Percentiles rank a stretch among this genome's conserved stretches.
phyloP scores from a whole-genome alignment of 1,140 invertebrate genomes.

The Tetramorium simillimum region DNA sequence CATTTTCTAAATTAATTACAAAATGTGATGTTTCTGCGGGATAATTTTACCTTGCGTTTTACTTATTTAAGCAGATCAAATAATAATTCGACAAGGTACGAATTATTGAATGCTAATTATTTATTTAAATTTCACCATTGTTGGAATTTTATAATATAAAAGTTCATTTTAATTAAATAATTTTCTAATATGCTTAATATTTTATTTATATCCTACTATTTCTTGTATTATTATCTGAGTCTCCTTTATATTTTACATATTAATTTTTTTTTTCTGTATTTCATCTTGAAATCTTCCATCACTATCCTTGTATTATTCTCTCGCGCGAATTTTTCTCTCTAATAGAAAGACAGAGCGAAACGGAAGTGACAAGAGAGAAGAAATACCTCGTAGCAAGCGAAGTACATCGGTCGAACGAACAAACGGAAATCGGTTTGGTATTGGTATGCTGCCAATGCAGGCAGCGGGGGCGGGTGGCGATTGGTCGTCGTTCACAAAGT shows the following conservation, averaged over 20 bases:
- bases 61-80: background rate
- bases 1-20: constrained; percentile 12
- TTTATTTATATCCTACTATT: too few species aligned
- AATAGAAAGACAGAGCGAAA: constrained; percentile 18
- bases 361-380: constrained; percentile 46
- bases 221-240: background rate
- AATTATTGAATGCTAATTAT: constrained; percentile 3
- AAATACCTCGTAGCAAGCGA: constrained; percentile 23
- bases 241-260: background rate
- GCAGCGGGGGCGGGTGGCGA: constrained; percentile 20
- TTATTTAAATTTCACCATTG: background rate
- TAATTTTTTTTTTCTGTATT: background rate
- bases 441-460: constrained; percentile 74
- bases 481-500: constrained; percentile 72
- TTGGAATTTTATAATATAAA: background rate
- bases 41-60: background rate
- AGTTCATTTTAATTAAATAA: background rate
- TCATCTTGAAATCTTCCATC: background rate
- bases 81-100: background rate
- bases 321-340: constrained; percentile 23
- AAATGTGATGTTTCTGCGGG: background rate
- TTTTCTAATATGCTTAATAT: background rate
- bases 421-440: constrained; percentile 50
- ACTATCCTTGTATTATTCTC: background rate
- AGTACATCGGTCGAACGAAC: constrained; percentile 48